Evolutionary conservation across 2,797 vertebrate species (phyloP), one percentile per base, ranked within the genome.

Genomic region (Intellagama lesueurii): DNA sequence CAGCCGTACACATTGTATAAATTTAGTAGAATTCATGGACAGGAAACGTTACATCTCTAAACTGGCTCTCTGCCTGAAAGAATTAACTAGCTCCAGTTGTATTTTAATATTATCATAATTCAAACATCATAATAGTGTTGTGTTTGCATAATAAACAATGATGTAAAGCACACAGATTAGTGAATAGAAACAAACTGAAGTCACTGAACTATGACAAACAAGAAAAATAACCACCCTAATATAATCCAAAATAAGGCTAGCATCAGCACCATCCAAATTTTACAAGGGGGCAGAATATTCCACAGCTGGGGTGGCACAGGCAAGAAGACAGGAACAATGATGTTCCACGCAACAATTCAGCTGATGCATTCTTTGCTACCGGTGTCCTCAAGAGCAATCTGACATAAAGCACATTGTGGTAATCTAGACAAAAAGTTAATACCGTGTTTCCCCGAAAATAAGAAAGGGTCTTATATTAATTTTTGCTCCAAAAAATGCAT

Each of bases 21-120:
- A 69, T 88, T 83, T 75, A 2, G 9, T 83, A 75, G 60, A 89
- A 75, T 28, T 90, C 77, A 52, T 40, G 52, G 76, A 16, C 66
- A 2, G 17, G 8, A 49, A 72, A 22, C 49, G 44, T 66, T 44
- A 52, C 76, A 35, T 72, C 1, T 72, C 7, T 52, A 12, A 30
- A 83, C 44, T 82, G 30, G 49, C 28, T 64, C 30, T 19, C 6
- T 76, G 56, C 3, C 60, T 64, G 60, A 5, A 28, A 40, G 7
- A 56, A 3, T 12, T n/a, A 64, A 60, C 14, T 68, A 70, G 16
- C 44, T 72, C 47, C 22, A 81, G 6, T 47, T 9, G 4, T 68
- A 76, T 64, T 56, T 6, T n/a, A 40, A 81, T 5, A 6, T 52
- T 47, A 19, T 52, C 9, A 56, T 60, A 70, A 56, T 52, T 6